A percentile compares a stretch with the other conserved stretches of the same genome.
These are phyloP conservation scores for Lanius collurio DNA, from an alignment of 2,113 vertebrate species.

Conservation along the genomic window DNA sequence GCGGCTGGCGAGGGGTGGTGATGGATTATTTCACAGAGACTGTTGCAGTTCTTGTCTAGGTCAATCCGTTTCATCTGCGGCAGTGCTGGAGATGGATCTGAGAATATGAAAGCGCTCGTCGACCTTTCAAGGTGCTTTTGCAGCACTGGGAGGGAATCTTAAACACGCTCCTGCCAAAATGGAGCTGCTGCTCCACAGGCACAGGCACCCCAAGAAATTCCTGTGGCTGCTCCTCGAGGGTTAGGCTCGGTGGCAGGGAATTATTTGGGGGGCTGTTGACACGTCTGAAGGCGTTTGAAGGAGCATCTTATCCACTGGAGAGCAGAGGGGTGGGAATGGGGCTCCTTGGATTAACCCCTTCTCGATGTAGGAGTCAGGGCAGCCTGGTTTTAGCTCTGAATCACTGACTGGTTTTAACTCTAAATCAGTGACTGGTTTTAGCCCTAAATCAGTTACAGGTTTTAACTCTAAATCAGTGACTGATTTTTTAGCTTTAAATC, in stretches of 20 bases:
- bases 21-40: neutral
- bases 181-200: neutral
- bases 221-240: rapidly evolving
- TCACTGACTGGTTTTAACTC: neutral
- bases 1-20: neutral
- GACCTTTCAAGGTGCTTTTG: slow-evolving; percentile 61
- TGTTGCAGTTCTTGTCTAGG: slow-evolving; percentile 1
- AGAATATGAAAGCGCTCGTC: neutral
- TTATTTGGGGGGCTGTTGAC: neutral
- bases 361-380: rapidly evolving
- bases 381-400: neutral
- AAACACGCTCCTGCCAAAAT: slow-evolving; percentile 6
- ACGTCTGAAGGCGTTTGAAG: neutral
- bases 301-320: neutral
- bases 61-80: slow-evolving; percentile 26
- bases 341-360: neutral
- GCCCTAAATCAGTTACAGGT: rapidly evolving
- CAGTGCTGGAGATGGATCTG: neutral
- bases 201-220: neutral
- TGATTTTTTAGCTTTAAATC: rapidly evolving
- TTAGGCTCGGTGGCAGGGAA: neutral
- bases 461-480: rapidly evolving
- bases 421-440: rapidly evolving
- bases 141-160: slow-evolving; percentile 44
- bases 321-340: neutral